Percentiles rank a stretch among this genome's conserved stretches.
These are phyloP conservation scores for Hirudinaria manillensis DNA, from an alignment of 2,888 invertebrate species.

Conservation along the genomic window DNA sequence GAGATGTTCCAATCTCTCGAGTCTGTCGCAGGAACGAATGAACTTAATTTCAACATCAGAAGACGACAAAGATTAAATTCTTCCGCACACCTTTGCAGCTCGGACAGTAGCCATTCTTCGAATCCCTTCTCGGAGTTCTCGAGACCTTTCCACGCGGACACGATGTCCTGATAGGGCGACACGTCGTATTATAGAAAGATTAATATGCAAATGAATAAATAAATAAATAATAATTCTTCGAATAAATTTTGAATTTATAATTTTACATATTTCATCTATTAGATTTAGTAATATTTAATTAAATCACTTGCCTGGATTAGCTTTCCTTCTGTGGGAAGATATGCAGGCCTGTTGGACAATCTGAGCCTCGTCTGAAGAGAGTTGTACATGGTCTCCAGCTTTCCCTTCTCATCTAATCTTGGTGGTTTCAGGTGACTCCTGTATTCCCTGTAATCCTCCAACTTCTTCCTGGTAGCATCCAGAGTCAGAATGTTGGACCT, in stretches of 20 bases:
- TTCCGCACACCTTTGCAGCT: conserved; percentile 78
- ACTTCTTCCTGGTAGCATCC: conserved; percentile 90
- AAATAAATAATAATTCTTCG: conserved; percentile 35
- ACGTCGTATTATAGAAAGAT: too few relatives aligned
- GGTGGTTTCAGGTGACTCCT: conserved; percentile 98
- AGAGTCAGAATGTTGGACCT: conserved; percentile 86
- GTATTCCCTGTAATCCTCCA: conserved; percentile 98
- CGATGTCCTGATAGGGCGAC: conserved; percentile 77
- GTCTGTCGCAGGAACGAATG: conserved; percentile 52
- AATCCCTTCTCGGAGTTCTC: conserved; percentile 96
- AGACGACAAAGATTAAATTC: neutral
- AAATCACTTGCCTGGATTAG: conserved; percentile 76
- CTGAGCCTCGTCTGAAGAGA: conserved; percentile 96
- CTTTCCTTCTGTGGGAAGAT: conserved; percentile 98
- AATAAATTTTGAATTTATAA: neutral
- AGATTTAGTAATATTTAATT: too few relatives aligned
- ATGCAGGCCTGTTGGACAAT: conserved; percentile 94
- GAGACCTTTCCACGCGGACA: conserved; percentile 94
- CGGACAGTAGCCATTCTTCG: conserved; percentile 97
- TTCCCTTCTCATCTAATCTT: conserved; percentile 96
- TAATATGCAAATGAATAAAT: conserved; percentile 32
- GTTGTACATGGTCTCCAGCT: conserved; percentile 98
- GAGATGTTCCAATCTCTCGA: conserved; percentile 91
- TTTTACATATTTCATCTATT: too few relatives aligned
- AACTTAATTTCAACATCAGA: neutral